Percentiles rank a stretch among this genome's conserved stretches.
phyloP scores from a whole-genome alignment of 2,113 vertebrate genomes.

The Petroica traversi region DNA sequence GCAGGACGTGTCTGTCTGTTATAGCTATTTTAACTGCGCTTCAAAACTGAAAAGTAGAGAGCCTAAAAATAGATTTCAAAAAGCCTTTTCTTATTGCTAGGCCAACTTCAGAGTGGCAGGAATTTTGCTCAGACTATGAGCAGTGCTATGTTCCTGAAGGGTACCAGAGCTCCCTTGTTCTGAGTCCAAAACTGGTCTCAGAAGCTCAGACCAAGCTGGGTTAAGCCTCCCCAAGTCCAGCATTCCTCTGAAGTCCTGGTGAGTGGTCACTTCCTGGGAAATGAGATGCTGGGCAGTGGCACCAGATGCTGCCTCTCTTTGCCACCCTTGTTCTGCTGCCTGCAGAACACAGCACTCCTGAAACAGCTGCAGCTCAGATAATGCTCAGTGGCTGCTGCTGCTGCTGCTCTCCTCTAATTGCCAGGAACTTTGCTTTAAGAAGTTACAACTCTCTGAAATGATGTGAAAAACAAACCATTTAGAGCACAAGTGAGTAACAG shows the following conservation, averaged over 20 bases:
- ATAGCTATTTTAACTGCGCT: neutral
- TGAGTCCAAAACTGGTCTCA: neutral
- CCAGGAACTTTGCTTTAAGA: neutral
- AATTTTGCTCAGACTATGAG: neutral
- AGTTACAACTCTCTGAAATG: slow-evolving; percentile 19
- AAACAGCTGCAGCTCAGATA: neutral
- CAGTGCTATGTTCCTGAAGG: rapidly evolving
- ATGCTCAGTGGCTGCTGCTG: neutral
- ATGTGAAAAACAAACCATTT: slow-evolving; percentile 31
- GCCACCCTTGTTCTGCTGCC: rapidly evolving
- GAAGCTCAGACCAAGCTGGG: neutral
- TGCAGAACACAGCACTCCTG: neutral
- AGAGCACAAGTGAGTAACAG: slow-evolving; percentile 17
- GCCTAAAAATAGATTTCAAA: neutral
- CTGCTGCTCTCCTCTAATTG: neutral
- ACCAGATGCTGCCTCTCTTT: neutral
- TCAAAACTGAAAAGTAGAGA: neutral
- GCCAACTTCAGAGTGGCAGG: neutral
- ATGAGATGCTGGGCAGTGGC: rapidly evolving
- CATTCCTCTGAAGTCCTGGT: neutral
- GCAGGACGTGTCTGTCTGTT: neutral
- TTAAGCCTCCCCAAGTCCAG: neutral
- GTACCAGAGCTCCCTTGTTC: neutral
- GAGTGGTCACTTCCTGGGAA: neutral
- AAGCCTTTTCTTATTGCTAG: neutral